Conservation (phyloP, 2,797 vertebrate genomes). For the Neosalanx taihuensis region DNA sequence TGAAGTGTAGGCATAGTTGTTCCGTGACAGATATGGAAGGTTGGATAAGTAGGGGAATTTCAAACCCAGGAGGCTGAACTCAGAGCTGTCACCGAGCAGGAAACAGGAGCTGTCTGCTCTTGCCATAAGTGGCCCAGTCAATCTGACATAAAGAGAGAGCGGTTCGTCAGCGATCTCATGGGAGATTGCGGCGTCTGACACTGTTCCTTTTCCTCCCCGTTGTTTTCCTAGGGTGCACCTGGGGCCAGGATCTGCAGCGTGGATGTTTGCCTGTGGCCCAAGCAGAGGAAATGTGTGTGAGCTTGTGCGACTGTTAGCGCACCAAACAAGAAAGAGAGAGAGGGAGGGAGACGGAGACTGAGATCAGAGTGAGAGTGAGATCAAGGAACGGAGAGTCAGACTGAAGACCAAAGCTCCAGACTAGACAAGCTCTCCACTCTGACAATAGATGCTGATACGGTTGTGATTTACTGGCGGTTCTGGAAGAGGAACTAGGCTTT, state of each 20-base stretch:
- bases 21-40: not conserved
- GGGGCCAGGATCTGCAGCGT: constrained; percentile 7
- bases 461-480: constrained; percentile 46
- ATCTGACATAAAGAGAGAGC: constrained; percentile 30
- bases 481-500: constrained; percentile 24
- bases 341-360: not conserved
- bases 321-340: not conserved
- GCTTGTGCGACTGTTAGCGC: not conserved
- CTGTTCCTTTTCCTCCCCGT: constrained; percentile 18
- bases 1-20: not conserved
- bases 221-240: constrained; percentile 13
- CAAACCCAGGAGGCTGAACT: constrained; percentile 43
- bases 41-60: not conserved
- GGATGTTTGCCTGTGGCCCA: not conserved
- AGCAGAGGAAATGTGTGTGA: not conserved
- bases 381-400: not conserved
- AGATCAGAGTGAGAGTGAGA: not conserved
- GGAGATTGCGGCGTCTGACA: constrained; percentile 15
- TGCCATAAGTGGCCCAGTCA: constrained; percentile 45
- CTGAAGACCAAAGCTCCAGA: not conserved
- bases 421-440: constrained; percentile 24
- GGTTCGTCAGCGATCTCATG: constrained; percentile 10
- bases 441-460: constrained; percentile 25
- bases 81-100: constrained; percentile 29
- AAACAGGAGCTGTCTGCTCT: constrained; percentile 50